Evolutionary conservation across 2,888 invertebrate genomes (phyloP).

Genomic region (Napeogenes sylphis): DNA sequence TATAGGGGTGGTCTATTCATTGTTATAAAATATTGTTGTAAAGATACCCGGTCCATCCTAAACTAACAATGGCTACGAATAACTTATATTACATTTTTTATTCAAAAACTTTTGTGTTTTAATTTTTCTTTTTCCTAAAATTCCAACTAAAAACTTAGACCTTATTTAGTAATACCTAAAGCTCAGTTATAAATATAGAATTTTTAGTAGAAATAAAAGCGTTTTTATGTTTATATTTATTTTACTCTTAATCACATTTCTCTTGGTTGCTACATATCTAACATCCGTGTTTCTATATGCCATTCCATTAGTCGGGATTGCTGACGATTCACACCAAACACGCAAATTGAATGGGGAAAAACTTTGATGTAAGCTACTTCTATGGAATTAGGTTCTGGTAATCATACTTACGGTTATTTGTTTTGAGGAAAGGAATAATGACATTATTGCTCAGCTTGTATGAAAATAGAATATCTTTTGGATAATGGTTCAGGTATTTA

Average conservation of each 20-base stretch:
- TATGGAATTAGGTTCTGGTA: conserved; percentile 27
- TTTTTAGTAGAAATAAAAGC: too few relatives aligned
- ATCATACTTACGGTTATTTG: conserved; percentile 23
- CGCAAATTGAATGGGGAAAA: conserved; percentile 38
- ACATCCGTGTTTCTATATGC: conserved; percentile 25
- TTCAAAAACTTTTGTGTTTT: not conserved
- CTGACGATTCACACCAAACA: conserved; percentile 39
- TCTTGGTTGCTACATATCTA: conserved; percentile 7
- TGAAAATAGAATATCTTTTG: not conserved
- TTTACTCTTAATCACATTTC: not conserved
- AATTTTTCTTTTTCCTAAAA: not conserved
- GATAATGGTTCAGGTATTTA: not conserved
- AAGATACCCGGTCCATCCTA: conserved; percentile 31
- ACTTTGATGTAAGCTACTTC: conserved; percentile 29
- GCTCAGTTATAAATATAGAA: too few relatives aligned
- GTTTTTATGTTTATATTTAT: too few relatives aligned
- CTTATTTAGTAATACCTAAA: too few relatives aligned
- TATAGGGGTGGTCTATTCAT: conserved; percentile 30
- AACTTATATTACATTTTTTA: conserved; percentile 13
- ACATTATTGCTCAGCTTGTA: not conserved
- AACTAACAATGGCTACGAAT: conserved; percentile 32
- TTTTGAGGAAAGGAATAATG: conserved; percentile 13
- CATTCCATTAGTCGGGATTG: conserved; percentile 43
- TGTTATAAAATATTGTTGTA: conserved; percentile 33
- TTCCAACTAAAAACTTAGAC: not conserved